phyloP scores from a whole-genome alignment of 2,888 invertebrate species.

The Gastracanthus pulcherrimus region DNA sequence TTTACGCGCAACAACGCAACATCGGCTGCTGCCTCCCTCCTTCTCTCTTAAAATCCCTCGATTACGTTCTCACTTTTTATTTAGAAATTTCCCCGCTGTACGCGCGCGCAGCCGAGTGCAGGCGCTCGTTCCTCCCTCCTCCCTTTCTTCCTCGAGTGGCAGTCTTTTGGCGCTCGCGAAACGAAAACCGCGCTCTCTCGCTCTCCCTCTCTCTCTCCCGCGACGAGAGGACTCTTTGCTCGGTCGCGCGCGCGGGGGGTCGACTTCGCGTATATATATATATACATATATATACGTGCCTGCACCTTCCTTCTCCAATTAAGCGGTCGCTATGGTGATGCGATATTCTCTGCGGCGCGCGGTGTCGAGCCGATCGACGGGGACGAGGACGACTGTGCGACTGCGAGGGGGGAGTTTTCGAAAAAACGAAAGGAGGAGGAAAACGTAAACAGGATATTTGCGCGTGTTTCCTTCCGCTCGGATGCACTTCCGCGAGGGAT shows the following conservation, averaged over 20 bases:
- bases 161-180: conserved; percentile 49
- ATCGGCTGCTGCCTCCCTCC: neutral
- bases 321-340: conserved; percentile 74
- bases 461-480: too few species aligned
- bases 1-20: neutral
- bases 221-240: conserved; percentile 59
- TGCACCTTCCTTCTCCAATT: conserved; percentile 72
- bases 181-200: conserved; percentile 12
- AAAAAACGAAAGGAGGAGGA: neutral
- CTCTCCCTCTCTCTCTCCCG: neutral
- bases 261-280: too few species aligned
- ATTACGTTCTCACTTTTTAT: neutral
- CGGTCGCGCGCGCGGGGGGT: too few species aligned
- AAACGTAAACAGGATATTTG: too few species aligned
- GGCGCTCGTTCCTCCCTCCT: conserved; percentile 26
- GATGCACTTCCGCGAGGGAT: too few species aligned
- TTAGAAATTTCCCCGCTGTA: neutral
- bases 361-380: neutral
- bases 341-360: neutral
- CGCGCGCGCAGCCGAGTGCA: neutral
- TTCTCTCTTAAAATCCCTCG: neutral
- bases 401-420: neutral
- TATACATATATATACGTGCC: too few species aligned
- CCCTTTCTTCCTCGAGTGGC: conserved; percentile 40
- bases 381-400: neutral